Base-by-base conservation (phyloP, 2,888 invertebrate genomes). In the Hirtodrosophila alboralis region DNA sequence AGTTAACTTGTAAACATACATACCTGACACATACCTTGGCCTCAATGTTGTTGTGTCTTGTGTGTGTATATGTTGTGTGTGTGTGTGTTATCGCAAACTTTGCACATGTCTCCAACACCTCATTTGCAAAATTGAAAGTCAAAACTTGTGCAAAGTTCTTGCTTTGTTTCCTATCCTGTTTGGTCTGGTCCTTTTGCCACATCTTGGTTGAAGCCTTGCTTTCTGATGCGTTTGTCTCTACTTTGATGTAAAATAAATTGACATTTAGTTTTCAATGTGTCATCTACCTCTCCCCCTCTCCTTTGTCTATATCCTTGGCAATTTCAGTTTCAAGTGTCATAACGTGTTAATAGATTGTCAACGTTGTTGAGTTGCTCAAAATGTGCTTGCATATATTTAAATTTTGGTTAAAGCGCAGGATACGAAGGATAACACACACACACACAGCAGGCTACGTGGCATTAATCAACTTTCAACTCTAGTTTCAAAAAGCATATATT, bases 81-180 rank as follows among this genome's bases (percentile, higher is more conserved):
- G n/a, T 34, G 41, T 56, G 47, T 44, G 70, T 60, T 84, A 83
- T 79, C 69, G 21, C 56, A 75, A 73, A 83, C 66, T 79, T 73
- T 70, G 70, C 71, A 74, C 84, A 73, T 84, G 74, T 80, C 75
- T 75, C 62, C 57, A 76, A 68, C 86, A 81, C 77, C 86, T 81
- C 75, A 81, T 86, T 86, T 80, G 64, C 77, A 71, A 86, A 86
- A 86, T 76, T 86, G 80, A 84, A 81, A 84, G 80, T 84, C 86
- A 74, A 85, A 85, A 80, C 80, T 81, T 81, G 77, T 62, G 54
- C 57, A 80, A 81, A 81, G 61, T 77, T 83, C 37, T 30, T 43
- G 64, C 28, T 44, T 68, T 37, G 34, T 27, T 51, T 56, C 44
- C 23, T 13, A 12, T 21, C 10, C 31, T 26, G 27, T 7, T n/a